Conservation (phyloP, 2,888 invertebrate species). For the Agrilus biguttatus region DNA sequence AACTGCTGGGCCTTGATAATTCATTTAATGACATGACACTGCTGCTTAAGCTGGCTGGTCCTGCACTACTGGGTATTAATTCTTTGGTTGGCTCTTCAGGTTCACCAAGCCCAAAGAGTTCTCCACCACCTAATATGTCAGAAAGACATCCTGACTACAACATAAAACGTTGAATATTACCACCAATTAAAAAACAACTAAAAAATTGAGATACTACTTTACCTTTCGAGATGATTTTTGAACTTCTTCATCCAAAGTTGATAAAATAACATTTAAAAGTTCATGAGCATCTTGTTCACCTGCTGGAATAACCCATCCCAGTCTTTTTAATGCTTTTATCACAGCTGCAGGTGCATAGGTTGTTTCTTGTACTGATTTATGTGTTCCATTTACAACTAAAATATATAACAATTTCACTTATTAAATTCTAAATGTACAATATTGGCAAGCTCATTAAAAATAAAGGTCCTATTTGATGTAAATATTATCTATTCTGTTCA, state of each 20-base stretch:
- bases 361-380: conserved; percentile 47
- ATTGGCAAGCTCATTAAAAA: too few relatives aligned
- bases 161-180: neutral
- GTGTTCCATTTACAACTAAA: conserved; percentile 57
- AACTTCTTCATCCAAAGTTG: conserved; percentile 82
- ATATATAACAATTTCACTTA: conserved; percentile 5
- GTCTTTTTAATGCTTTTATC: conserved; percentile 55
- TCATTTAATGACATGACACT: conserved; percentile 32
- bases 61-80: conserved; percentile 10
- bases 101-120: conserved; percentile 32
- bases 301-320: conserved; percentile 77
- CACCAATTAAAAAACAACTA: neutral
- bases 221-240: conserved; percentile 45
- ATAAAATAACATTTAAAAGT: conserved; percentile 72
- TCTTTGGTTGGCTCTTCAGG: conserved; percentile 24
- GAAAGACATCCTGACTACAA: conserved; percentile 54
- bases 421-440: too few relatives aligned
- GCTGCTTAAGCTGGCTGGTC: conserved; percentile 19
- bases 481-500: neutral
- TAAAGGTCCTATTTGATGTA: too few relatives aligned
- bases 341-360: conserved; percentile 51
- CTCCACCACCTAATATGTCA: conserved; percentile 50
- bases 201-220: conserved; percentile 4
- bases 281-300: conserved; percentile 94
- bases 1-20: conserved; percentile 25